Percentiles rank a stretch among this genome's conserved stretches.
Evolutionary conservation across 2,797 vertebrate genomes (phyloP).

Genomic region (Mus spretus): DNA sequence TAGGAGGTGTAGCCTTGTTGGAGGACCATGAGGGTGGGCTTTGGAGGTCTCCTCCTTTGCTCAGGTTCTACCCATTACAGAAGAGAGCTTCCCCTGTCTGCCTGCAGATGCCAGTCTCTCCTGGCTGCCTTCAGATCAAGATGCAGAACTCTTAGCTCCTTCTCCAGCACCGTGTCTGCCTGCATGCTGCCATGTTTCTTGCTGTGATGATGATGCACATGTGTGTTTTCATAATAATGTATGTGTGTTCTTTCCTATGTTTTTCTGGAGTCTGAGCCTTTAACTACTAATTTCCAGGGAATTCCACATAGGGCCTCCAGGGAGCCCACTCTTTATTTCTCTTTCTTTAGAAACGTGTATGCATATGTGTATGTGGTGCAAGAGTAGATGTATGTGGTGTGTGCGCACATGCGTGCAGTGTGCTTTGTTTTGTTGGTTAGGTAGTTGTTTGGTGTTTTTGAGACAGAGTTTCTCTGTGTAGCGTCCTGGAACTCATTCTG

Average conservation of each 20-base stretch:
- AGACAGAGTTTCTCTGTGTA: background rate
- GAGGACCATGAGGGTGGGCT: background rate
- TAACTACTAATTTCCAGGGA: background rate
- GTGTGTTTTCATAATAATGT: background rate
- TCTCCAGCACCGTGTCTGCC: background rate
- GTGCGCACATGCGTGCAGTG: background rate
- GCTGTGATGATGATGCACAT: too few species aligned
- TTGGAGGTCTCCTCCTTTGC: background rate
- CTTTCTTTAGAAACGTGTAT: too few species aligned
- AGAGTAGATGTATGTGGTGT: background rate
- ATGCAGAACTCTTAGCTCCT: background rate
- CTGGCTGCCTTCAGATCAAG: background rate
- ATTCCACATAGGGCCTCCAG: too few species aligned
- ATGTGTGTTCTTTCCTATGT: background rate
- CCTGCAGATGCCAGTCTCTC: background rate
- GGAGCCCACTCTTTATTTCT: too few species aligned
- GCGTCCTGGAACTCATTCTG: background rate
- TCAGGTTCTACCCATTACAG: background rate
- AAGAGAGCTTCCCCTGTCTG: background rate
- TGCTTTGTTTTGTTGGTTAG: background rate
- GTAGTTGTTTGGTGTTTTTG: background rate
- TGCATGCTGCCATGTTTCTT: too few species aligned
- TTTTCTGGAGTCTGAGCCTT: slow-evolving; percentile 20
- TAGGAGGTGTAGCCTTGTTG: background rate
- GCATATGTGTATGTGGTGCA: background rate